Conservation (phyloP, 1,140 invertebrate genomes). For the Chymomyza costata region DNA sequence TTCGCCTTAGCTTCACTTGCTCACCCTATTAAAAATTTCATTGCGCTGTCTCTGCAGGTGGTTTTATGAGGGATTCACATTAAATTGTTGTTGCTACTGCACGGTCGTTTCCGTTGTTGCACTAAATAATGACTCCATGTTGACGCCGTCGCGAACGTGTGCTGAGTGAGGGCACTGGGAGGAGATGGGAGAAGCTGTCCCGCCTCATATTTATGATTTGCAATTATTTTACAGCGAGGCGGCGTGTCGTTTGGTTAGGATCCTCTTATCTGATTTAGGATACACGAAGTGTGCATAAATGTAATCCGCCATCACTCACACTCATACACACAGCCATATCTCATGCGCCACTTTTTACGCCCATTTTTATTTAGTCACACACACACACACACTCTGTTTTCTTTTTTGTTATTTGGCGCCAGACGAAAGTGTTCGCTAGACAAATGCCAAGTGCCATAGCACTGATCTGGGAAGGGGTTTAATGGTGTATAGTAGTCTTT, state of each 20-base stretch:
- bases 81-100: too few relatives aligned
- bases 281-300: slow-evolving; percentile 59
- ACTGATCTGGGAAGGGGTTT: neutral
- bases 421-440: slow-evolving; percentile 66
- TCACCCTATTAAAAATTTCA: too few relatives aligned
- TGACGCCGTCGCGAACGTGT: slow-evolving; percentile 21
- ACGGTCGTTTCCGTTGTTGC: slow-evolving; percentile 23
- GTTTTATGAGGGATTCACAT: too few relatives aligned
- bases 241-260: slow-evolving; percentile 10
- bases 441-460: slow-evolving; percentile 46
- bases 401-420: slow-evolving; percentile 25
- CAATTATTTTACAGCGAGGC: slow-evolving; percentile 60
- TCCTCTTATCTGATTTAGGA: slow-evolving; percentile 51
- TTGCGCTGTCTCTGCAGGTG: slow-evolving; percentile 5
- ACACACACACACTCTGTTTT: slow-evolving; percentile 14
- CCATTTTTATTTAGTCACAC: too few relatives aligned
- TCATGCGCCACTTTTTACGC: slow-evolving; percentile 2
- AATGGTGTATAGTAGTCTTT: too few relatives aligned
- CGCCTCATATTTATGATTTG: slow-evolving; percentile 66
- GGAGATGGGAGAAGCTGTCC: slow-evolving; percentile 2
- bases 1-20: too few relatives aligned
- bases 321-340: slow-evolving; percentile 3
- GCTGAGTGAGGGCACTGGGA: neutral
- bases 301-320: slow-evolving; percentile 29
- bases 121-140: slow-evolving; percentile 64